Percentiles rank a stretch among this genome's conserved stretches.
Conservation (phyloP, 2,888 invertebrate species). For the Actias luna region DNA sequence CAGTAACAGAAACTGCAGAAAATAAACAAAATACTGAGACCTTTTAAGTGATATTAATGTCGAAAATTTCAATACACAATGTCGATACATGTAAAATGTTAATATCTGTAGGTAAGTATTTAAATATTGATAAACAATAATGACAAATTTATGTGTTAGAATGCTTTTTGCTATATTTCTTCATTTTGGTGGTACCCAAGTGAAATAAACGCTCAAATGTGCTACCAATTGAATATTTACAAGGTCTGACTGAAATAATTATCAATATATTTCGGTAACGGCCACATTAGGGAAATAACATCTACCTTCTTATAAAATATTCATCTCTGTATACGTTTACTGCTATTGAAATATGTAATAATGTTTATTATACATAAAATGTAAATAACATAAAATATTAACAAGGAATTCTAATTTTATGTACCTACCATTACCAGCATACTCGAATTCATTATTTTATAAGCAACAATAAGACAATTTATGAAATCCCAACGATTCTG, state of each 20-base stretch:
- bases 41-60: not conserved
- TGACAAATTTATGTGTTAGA: too few species aligned
- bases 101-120: too few species aligned
- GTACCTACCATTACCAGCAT: not conserved
- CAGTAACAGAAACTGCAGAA: not conserved
- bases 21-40: not conserved
- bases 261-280: conserved; percentile 72
- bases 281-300: conserved; percentile 70
- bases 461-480: not conserved
- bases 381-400: not conserved
- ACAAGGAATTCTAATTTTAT: not conserved
- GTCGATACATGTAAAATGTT: too few species aligned
- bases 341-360: not conserved
- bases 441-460: not conserved
- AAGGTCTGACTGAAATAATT: conserved; percentile 61
- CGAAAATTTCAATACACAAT: not conserved
- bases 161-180: not conserved
- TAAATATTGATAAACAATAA: too few species aligned
- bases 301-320: conserved; percentile 57
- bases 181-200: not conserved
- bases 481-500: too few species aligned
- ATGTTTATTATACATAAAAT: not conserved
- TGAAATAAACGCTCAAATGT: conserved; percentile 1
- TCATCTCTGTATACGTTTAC: conserved; percentile 31
- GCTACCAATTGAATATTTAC: conserved; percentile 45